Evolutionary conservation across 2,888 invertebrate genomes (phyloP).

Genomic region (Agrotis ipsilon): DNA sequence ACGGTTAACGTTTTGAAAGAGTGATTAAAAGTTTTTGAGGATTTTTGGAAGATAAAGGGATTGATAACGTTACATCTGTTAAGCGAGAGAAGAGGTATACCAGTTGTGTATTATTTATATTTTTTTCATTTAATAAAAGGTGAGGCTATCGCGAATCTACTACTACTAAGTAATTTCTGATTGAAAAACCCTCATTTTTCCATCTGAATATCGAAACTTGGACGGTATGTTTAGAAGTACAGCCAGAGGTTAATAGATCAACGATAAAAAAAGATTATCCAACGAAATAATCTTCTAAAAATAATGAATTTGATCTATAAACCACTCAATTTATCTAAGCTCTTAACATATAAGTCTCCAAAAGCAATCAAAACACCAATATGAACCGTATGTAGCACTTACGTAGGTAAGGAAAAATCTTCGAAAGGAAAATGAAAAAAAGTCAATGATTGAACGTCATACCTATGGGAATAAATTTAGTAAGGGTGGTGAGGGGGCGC

Average conservation of each 20-base stretch:
- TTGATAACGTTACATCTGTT: neutral
- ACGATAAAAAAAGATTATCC: neutral
- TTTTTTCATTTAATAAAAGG: neutral
- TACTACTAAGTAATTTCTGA: neutral
- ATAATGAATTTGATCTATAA: slow-evolving; percentile 14
- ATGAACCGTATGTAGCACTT: slow-evolving; percentile 57
- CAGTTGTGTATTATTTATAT: neutral
- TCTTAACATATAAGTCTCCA: slow-evolving; percentile 44
- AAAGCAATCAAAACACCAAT: slow-evolving; percentile 65
- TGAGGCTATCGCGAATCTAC: neutral
- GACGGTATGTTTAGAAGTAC: neutral
- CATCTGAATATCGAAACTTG: neutral
- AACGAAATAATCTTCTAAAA: neutral
- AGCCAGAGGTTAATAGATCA: neutral
- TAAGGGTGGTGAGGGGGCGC: slow-evolving; percentile 70
- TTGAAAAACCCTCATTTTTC: no score
- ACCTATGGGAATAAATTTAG: slow-evolving; percentile 89
- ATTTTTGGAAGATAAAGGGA: neutral
- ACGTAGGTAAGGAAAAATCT: slow-evolving; percentile 67
- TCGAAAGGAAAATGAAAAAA: slow-evolving; percentile 69
- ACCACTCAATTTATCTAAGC: slow-evolving; percentile 1
- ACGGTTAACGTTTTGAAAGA: slow-evolving; percentile 8
- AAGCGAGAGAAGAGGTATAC: neutral
- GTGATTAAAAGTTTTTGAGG: neutral
- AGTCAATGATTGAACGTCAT: slow-evolving; percentile 89